Base-by-base conservation (phyloP, 92 coral and sea anemone genomes). In the Ricordea florida region DNA sequence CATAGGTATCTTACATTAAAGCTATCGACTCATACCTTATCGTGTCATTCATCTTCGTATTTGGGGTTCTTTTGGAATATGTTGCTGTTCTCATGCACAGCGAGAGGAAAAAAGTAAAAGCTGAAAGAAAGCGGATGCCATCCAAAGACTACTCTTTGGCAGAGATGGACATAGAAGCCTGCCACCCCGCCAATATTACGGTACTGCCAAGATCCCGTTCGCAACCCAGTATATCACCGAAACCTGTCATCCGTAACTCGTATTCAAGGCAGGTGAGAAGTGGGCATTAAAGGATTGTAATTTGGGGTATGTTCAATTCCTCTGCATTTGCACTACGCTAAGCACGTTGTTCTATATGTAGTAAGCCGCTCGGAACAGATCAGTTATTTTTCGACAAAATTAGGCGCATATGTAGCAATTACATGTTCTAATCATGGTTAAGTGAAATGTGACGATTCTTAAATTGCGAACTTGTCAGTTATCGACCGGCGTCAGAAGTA, bases 1-100 rank as follows among this genome's bases (percentile, higher is more conserved):
- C 44, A 7, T 49, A 89, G 94, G 96, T 93, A 6, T 92, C 98
- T 0, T 91, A 94, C 71, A 92, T 94, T 75, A 94, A 94, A 33
- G 98, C 98, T 6, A 87, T 94, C 22, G 98, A 94, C 59, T 78
- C 87, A 20, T 94, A 94, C 50, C 84, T 94, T 13, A 94, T 94
- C 8, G 91, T 94, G 2, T 94, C 98, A 0, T 94, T 94, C 73
- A 73, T 88, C 36, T 94, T 94, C 38, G 98, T 94, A 32, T 94
- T 94, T 56, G 98, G 97, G 22, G 88, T 87, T 0, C 85, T 94
- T 55, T 81, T 94, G 17, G 98, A 94, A 63, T 94, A 91, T 57
- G 91, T 91, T 22, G 93, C 97, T 6, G 97, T 91, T 59, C 83
- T 91, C 10, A 83, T 83, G 82, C 97, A 91, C 76, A 90, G 84